Conservation (phyloP, 2,797 vertebrate genomes). For the Danio jaintianensis region DNA sequence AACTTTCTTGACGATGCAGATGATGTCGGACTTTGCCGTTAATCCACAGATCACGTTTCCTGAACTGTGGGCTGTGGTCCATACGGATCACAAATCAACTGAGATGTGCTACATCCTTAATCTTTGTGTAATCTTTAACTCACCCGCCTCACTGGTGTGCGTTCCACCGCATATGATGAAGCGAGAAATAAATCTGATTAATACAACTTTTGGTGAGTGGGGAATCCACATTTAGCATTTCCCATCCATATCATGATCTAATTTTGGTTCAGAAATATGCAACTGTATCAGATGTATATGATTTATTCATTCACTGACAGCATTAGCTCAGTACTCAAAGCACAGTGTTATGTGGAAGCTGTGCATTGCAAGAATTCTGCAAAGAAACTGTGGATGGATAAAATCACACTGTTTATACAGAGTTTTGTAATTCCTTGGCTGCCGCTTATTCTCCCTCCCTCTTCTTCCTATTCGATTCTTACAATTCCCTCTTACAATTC, state of each 20-base stretch:
- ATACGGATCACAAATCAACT: too few relatives aligned
- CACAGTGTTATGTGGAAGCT: neutral
- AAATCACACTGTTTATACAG: constrained; percentile 29
- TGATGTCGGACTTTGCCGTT: too few relatives aligned
- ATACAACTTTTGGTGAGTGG: neutral
- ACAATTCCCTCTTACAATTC: constrained; percentile 29
- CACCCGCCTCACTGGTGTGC: neutral
- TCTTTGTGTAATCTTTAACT: neutral
- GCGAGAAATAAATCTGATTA: neutral
- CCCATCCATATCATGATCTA: constrained; percentile 13
- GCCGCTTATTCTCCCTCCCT: constrained; percentile 1
- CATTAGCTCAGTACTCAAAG: neutral
- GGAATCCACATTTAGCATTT: constrained; percentile 24
- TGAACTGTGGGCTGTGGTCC: too few relatives aligned
- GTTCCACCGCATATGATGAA: neutral
- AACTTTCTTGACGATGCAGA: too few relatives aligned
- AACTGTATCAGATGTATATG: constrained; percentile 16
- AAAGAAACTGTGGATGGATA: constrained; percentile 3
- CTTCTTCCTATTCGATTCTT: constrained; percentile 2
- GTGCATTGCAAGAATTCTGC: constrained; percentile 33
- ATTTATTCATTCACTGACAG: constrained; percentile 30
- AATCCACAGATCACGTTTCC: too few relatives aligned
- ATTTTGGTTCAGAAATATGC: constrained; percentile 10
- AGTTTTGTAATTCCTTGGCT: constrained; percentile 25
- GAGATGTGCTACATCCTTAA: too few relatives aligned